A percentile compares a stretch with the other conserved stretches of the same genome.
Conservation (phyloP, 2,888 invertebrate genomes). For the Prionchulus punctatus region DNA sequence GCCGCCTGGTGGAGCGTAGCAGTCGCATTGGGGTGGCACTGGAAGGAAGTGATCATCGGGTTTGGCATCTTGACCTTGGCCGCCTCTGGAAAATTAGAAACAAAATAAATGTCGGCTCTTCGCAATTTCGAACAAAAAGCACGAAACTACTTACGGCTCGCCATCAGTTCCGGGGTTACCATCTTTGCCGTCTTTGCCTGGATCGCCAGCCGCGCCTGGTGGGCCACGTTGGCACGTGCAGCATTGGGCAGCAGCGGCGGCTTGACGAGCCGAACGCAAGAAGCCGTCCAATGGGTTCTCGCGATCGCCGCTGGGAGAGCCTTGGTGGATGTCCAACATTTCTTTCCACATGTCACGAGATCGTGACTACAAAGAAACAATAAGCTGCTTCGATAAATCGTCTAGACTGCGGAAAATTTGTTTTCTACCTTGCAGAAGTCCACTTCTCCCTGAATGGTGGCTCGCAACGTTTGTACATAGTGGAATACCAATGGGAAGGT, state of each 20-base stretch:
- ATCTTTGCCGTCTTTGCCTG: slow-evolving; percentile 13
- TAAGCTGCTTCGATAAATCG: too few species aligned
- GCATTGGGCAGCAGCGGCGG: slow-evolving; percentile 9
- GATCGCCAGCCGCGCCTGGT: slow-evolving; percentile 18
- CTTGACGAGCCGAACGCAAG: slow-evolving; percentile 3
- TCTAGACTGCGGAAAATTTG: too few species aligned
- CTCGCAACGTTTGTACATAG: slow-evolving; percentile 31
- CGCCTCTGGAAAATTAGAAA: slow-evolving; percentile 2
- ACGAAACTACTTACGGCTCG: slow-evolving; percentile 2
- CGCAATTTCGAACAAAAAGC: too few species aligned
- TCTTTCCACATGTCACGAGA: slow-evolving; percentile 7
- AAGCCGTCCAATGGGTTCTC: neutral
- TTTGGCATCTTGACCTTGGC: neutral
- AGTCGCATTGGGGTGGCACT: slow-evolving; percentile 4
- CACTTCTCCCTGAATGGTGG: slow-evolving; percentile 22
- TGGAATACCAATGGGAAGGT: slow-evolving; percentile 31
- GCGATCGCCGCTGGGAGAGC: neutral
- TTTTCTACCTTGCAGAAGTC: slow-evolving; percentile 13
- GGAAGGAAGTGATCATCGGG: neutral
- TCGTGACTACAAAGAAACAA: neutral
- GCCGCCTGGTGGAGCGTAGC: slow-evolving; percentile 16
- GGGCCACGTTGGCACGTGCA: slow-evolving; percentile 17
- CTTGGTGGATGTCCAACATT: slow-evolving; percentile 9
- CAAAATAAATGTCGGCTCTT: too few species aligned
- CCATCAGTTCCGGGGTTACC: slow-evolving; percentile 6